Evolutionary conservation across 2,888 invertebrate genomes (phyloP).

Genomic region (Drosophila barbarae): DNA sequence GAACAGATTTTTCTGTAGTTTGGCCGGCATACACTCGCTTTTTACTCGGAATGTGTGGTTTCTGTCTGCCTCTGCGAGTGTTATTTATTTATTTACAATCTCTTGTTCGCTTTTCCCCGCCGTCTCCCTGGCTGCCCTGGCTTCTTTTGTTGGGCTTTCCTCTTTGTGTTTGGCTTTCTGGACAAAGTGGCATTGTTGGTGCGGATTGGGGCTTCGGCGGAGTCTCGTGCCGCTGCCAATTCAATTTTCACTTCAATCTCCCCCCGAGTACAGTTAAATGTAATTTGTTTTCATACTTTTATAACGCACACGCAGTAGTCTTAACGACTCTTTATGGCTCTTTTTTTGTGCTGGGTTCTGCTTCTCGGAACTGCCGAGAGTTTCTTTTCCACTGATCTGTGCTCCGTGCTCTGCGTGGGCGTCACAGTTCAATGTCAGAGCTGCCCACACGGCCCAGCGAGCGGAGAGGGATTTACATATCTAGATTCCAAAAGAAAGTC

Average conservation of each 20-base stretch:
- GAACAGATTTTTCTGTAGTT: constrained; percentile 63
- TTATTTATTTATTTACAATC: constrained; percentile 31
- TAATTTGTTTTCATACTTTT: constrained; percentile 61
- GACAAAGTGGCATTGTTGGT: constrained; percentile 70
- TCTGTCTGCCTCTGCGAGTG: constrained; percentile 16
- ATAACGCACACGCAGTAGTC: constrained; percentile 47
- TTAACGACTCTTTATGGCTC: constrained; percentile 23
- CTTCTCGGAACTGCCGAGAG: constrained; percentile 22
- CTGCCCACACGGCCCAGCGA: constrained; percentile 34
- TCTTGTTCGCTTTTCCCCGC: background rate
- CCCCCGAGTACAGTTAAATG: constrained; percentile 59
- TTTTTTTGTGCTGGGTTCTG: constrained; percentile 16
- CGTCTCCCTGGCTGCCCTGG: background rate
- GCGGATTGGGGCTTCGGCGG: constrained; percentile 39
- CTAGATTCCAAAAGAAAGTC: constrained; percentile 59
- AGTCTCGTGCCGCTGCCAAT: constrained; percentile 68
- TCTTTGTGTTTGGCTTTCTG: constrained; percentile 40
- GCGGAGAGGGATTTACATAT: constrained; percentile 38
- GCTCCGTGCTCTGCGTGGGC: constrained; percentile 23
- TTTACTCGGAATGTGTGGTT: constrained; percentile 15
- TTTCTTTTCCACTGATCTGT: constrained; percentile 3
- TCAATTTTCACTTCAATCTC: constrained; percentile 68
- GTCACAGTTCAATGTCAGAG: constrained; percentile 61
- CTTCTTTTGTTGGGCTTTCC: constrained; percentile 25
- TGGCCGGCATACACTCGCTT: constrained; percentile 25